phyloP scores from a whole-genome alignment of 1,140 invertebrate species.

The Venustaconcha ellipsiformis region DNA sequence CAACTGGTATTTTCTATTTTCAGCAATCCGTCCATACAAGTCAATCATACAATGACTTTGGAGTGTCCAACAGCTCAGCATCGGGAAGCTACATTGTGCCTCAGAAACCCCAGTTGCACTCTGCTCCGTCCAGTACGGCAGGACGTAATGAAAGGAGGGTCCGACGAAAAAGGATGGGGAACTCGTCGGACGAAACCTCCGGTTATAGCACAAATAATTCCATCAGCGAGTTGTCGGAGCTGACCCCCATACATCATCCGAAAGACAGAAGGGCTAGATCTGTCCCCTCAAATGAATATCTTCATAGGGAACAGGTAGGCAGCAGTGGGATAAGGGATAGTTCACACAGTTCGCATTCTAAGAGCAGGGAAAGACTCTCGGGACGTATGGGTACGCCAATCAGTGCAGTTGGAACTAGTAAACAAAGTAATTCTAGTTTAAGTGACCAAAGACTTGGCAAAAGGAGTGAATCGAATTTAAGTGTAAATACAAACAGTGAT shows the following conservation, averaged over 20 bases:
- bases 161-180: not conserved
- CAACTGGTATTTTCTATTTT: not conserved
- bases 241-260: not conserved
- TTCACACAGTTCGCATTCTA: not conserved
- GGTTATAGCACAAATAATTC: constrained; percentile 13
- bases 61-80: constrained; percentile 7
- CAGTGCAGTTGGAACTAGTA: too few species aligned
- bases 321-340: constrained; percentile 1
- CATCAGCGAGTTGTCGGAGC: constrained; percentile 25
- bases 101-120: not conserved
- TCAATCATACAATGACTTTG: constrained; percentile 19
- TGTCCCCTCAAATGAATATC: not conserved
- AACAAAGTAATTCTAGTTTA: not conserved
- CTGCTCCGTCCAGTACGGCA: constrained; percentile 3
- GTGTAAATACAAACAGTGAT: constrained; percentile 15
- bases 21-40: constrained; percentile 27
- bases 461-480: constrained; percentile 13
- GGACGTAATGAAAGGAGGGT: not conserved
- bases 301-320: constrained; percentile 1
- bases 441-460: not conserved
- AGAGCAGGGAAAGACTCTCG: not conserved
- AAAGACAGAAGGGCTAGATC: constrained; percentile 5
- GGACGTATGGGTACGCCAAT: too few species aligned
- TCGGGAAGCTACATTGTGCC: constrained; percentile 10
- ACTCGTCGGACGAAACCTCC: constrained; percentile 7